phyloP scores from a whole-genome alignment of 1,140 invertebrate genomes.

The Drosophila ogumai region DNA sequence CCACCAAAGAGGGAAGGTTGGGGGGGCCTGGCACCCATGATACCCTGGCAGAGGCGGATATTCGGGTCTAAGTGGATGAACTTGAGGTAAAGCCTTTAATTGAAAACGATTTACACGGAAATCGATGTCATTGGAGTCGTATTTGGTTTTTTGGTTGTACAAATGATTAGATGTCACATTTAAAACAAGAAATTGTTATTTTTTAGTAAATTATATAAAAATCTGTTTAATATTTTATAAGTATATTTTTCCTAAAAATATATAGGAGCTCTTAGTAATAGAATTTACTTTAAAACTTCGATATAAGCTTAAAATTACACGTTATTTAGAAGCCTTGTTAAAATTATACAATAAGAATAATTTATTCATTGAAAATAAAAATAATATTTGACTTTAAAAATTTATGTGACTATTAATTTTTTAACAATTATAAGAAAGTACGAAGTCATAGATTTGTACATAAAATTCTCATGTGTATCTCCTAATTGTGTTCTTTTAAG shows the following conservation, averaged over 20 bases:
- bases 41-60: constrained; percentile 14
- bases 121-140: neutral
- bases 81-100: neutral
- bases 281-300: neutral
- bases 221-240: too few species aligned
- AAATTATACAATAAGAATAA: neutral
- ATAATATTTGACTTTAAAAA: neutral
- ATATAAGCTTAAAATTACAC: neutral
- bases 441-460: too few species aligned
- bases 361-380: neutral
- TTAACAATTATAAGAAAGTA: neutral
- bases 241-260: too few species aligned
- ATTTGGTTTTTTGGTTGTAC: neutral
- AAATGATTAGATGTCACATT: too few species aligned
- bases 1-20: neutral
- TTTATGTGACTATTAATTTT: too few species aligned
- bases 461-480: too few species aligned
- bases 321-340: neutral
- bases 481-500: too few species aligned
- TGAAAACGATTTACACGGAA: neutral
- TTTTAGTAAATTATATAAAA: too few species aligned
- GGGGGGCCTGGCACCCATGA: constrained; percentile 1
- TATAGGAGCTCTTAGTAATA: neutral
- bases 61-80: neutral
- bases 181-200: too few species aligned